These are phyloP conservation scores for Episyrphus balteatus DNA, from an alignment of 1,140 invertebrate species.

Conservation along the genomic window DNA sequence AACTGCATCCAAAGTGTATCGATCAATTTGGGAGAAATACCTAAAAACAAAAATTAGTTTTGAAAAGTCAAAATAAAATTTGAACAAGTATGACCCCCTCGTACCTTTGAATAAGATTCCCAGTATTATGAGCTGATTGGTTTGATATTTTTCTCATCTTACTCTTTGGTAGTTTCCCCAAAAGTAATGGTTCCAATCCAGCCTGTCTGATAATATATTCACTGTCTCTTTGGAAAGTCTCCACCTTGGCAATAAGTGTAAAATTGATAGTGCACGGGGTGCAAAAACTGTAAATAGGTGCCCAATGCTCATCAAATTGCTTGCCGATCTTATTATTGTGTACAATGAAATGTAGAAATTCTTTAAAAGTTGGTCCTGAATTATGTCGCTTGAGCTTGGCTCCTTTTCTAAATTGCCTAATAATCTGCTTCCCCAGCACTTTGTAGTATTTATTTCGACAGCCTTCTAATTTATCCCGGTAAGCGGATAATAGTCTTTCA, in stretches of 20 bases:
- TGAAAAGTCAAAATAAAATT: neutral
- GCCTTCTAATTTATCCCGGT: constrained; percentile 77
- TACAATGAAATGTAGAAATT: constrained; percentile 57
- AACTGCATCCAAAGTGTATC: constrained; percentile 46
- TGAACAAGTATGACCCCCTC: too few relatives aligned
- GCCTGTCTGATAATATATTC: constrained; percentile 51
- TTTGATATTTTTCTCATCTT: constrained; percentile 44
- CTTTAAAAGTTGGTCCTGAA: constrained; percentile 50
- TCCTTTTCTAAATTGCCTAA: constrained; percentile 40
- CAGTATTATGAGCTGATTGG: constrained; percentile 42
- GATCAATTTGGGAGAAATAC: constrained; percentile 52
- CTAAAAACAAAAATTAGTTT: constrained; percentile 3
- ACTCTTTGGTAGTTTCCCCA: constrained; percentile 40
- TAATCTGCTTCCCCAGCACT: constrained; percentile 53
- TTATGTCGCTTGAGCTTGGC: constrained; percentile 10
- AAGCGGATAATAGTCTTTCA: constrained; percentile 79
- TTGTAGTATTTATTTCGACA: constrained; percentile 56
- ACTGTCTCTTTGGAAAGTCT: constrained; percentile 57
- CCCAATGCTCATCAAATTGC: constrained; percentile 60
- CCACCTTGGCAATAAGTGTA: constrained; percentile 51
- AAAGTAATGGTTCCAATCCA: constrained; percentile 44
- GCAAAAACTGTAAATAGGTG: constrained; percentile 58
- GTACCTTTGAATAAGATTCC: constrained; percentile 38
- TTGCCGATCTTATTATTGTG: constrained; percentile 36
- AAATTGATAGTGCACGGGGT: constrained; percentile 62